Evolutionary conservation across 2,113 vertebrate genomes (phyloP).

Genomic region (Pseudonaja textilis): DNA sequence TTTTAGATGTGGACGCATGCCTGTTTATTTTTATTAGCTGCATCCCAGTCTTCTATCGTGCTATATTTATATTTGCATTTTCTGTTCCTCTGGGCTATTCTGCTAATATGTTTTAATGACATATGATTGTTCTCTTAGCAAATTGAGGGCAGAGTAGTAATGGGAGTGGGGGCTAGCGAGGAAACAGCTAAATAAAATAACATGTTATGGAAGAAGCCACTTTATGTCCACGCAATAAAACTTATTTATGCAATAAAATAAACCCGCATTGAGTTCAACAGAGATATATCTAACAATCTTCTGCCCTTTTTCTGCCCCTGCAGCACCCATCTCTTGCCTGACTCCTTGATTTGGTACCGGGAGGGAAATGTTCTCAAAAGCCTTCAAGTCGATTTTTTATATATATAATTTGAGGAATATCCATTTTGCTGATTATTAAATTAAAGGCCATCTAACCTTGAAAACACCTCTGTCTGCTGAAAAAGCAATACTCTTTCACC

Average conservation of each 20-base stretch:
- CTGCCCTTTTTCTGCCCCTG: constrained; percentile 17
- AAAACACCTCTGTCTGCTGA: constrained; percentile 75
- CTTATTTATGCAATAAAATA: neutral
- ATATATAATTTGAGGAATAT: constrained; percentile 69
- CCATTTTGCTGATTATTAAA: constrained; percentile 75
- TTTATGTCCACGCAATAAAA: neutral
- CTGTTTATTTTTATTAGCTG: neutral
- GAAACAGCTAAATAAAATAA: neutral
- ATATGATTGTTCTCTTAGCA: neutral
- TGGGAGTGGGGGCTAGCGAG: neutral
- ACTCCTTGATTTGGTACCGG: constrained; percentile 28
- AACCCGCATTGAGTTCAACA: constrained; percentile 36
- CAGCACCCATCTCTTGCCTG: neutral
- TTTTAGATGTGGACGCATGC: neutral
- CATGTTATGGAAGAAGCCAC: neutral
- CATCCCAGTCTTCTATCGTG: neutral
- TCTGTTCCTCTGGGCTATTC: neutral
- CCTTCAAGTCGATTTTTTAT: constrained; percentile 63
- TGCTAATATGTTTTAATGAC: neutral
- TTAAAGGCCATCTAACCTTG: constrained; percentile 77
- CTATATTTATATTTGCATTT: neutral
- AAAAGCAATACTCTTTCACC: constrained; percentile 78
- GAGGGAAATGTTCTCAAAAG: constrained; percentile 40
- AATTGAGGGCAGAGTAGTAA: neutral
- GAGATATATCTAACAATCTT: constrained; percentile 43